Conservation (phyloP, 2,113 vertebrate genomes). For the Epinephelus lanceolatus region DNA sequence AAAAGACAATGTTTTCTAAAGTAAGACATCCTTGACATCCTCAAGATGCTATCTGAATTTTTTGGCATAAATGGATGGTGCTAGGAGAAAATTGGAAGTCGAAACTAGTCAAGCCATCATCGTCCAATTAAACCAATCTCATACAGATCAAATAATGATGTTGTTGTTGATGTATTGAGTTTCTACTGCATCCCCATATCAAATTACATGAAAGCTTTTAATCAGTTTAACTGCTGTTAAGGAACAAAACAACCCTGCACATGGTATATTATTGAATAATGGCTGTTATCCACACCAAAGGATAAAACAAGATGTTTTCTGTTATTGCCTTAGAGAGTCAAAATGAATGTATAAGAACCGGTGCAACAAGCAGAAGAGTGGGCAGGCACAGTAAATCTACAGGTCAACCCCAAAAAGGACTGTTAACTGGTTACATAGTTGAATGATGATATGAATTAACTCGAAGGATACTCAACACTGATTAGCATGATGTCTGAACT, state of each 20-base stretch:
- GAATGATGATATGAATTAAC: conserved; percentile 22
- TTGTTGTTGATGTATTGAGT: conserved; percentile 25
- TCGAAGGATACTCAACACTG: conserved; percentile 33
- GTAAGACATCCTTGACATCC: background rate
- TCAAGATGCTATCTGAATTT: background rate
- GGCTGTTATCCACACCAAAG: conserved; percentile 91
- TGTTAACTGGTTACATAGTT: conserved; percentile 22
- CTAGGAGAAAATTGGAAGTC: conserved; percentile 19
- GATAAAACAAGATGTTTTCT: conserved; percentile 83
- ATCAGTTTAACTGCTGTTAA: conserved; percentile 41
- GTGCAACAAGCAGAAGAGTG: conserved; percentile 82
- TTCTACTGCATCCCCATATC: conserved; percentile 37
- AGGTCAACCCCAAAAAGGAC: conserved; percentile 25
- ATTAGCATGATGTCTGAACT: conserved; percentile 48
- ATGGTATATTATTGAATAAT: conserved; percentile 72
- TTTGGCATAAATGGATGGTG: conserved; percentile 2
- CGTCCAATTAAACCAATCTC: conserved; percentile 18
- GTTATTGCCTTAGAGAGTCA: conserved; percentile 92
- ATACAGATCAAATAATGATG: conserved; percentile 26
- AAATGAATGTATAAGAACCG: conserved; percentile 94
- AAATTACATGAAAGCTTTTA: conserved; percentile 20
- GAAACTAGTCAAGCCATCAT: conserved; percentile 10
- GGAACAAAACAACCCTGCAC: conserved; percentile 22
- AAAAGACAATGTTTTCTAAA: conserved; percentile 8
- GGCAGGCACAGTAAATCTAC: conserved; percentile 75